Evolutionary conservation across 2,113 vertebrate species (phyloP).

Genomic region (Perccottus glenii): DNA sequence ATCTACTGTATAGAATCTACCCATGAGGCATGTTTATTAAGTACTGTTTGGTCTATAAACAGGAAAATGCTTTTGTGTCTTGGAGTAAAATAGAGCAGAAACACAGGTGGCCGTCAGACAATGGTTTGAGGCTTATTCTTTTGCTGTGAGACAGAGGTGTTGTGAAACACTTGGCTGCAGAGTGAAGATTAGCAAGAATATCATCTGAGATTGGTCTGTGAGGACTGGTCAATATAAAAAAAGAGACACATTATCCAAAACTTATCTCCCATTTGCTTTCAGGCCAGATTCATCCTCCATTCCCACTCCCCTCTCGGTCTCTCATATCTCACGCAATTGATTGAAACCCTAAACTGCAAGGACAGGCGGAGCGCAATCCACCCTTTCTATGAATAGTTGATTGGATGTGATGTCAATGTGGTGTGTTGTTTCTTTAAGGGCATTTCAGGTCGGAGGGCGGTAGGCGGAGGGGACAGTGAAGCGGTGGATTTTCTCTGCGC

Average conservation of each 20-base stretch:
- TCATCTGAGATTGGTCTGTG: conserved; percentile 24
- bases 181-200: conserved; percentile 49
- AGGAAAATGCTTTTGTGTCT: conserved; percentile 56
- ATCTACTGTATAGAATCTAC: conserved; percentile 41
- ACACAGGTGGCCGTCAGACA: conserved; percentile 65
- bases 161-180: conserved; percentile 47
- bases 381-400: conserved; percentile 70
- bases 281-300: conserved; percentile 37
- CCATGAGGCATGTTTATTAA: conserved; percentile 44
- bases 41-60: conserved; percentile 28
- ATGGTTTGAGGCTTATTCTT: conserved; percentile 41
- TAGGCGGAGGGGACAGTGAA: conserved; percentile 4
- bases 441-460: conserved; percentile 65
- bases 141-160: conserved; percentile 43
- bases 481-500: conserved; percentile 10
- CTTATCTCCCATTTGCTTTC: conserved; percentile 52
- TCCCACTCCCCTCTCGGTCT: conserved; percentile 23
- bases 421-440: conserved; percentile 68
- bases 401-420: conserved; percentile 52
- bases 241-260: conserved; percentile 35
- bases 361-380: conserved; percentile 41
- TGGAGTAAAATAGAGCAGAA: conserved; percentile 44
- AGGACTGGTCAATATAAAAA: conserved; percentile 15
- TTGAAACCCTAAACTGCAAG: conserved; percentile 69
- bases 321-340: conserved; percentile 68